phyloP scores from a whole-genome alignment of 2,888 invertebrate species.

The Platycheirus albimanus region DNA sequence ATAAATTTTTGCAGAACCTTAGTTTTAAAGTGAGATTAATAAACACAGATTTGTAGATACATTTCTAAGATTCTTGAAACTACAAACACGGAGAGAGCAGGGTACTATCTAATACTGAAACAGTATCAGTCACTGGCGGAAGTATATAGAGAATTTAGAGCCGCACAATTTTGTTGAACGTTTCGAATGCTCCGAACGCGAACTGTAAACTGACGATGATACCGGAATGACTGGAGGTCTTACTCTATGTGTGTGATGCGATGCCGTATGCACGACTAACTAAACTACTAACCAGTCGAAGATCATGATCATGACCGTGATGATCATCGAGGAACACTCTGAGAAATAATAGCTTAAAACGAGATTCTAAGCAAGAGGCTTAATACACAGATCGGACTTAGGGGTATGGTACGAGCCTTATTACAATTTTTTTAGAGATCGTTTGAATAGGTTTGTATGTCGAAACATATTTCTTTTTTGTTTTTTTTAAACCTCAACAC shows the following conservation, averaged over 20 bases:
- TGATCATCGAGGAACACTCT: slow-evolving; percentile 32
- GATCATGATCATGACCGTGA: slow-evolving; percentile 28
- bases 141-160: no score
- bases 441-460: no score
- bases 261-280: slow-evolving; percentile 31
- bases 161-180: slow-evolving; percentile 35
- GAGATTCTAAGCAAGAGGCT: slow-evolving; percentile 52
- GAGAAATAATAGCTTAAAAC: slow-evolving; percentile 64
- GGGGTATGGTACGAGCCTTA: slow-evolving; percentile 35
- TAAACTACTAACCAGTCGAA: slow-evolving; percentile 55
- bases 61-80: slow-evolving; percentile 36
- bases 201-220: slow-evolving; percentile 60
- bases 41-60: slow-evolving; percentile 3
- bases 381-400: slow-evolving; percentile 36
- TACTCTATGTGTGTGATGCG: slow-evolving; percentile 44
- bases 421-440: no score
- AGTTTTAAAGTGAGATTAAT: slow-evolving; percentile 2
- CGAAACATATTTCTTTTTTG: no score
- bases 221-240: slow-evolving; percentile 63
- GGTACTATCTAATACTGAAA: slow-evolving; percentile 54
- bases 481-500: no score
- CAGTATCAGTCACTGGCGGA: slow-evolving; percentile 10
- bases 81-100: slow-evolving; percentile 11
- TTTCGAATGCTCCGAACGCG: slow-evolving; percentile 52
- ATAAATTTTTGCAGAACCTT: no score